phyloP scores from a whole-genome alignment of 2,113 vertebrate genomes.

The Ascaphus truei region DNA sequence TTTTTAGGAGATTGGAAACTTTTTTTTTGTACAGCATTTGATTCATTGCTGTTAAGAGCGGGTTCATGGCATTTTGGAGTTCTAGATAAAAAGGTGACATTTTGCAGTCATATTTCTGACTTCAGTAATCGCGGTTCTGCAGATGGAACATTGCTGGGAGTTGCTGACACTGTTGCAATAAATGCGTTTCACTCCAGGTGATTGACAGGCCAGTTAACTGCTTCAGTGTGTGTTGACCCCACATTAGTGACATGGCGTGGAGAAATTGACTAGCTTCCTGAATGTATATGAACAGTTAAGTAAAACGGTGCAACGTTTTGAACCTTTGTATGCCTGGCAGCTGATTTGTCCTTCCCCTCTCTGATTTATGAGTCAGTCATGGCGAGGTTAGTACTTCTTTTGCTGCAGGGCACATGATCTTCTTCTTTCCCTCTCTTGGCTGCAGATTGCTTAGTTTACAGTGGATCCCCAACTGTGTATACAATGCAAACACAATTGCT shows the following conservation, averaged over 20 bases:
- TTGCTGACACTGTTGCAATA: not conserved
- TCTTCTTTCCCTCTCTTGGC: not conserved
- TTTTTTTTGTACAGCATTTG: not conserved
- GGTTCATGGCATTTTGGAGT: not conserved
- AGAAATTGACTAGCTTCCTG: not conserved
- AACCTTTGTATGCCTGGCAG: not conserved
- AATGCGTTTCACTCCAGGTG: not conserved
- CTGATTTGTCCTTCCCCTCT: not conserved
- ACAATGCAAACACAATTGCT: not conserved
- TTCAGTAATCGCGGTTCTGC: conserved; percentile 6
- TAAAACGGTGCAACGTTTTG: not conserved
- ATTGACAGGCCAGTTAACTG: not conserved
- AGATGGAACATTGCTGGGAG: not conserved
- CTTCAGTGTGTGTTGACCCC: not conserved
- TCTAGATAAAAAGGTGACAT: conserved; percentile 4
- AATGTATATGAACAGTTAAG: not conserved
- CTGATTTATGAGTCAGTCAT: conserved; percentile 33
- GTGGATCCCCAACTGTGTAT: conserved; percentile 10
- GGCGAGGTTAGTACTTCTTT: not conserved
- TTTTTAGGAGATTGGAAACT: not conserved
- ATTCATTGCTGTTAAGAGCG: not conserved
- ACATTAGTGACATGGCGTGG: not conserved
- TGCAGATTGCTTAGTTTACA: conserved; percentile 16
- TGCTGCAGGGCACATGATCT: not conserved
- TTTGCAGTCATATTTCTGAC: not conserved